Evolutionary conservation across 1,140 invertebrate species (phyloP), one percentile per base, ranked within the genome.

Genomic region (Diprion similis): DNA sequence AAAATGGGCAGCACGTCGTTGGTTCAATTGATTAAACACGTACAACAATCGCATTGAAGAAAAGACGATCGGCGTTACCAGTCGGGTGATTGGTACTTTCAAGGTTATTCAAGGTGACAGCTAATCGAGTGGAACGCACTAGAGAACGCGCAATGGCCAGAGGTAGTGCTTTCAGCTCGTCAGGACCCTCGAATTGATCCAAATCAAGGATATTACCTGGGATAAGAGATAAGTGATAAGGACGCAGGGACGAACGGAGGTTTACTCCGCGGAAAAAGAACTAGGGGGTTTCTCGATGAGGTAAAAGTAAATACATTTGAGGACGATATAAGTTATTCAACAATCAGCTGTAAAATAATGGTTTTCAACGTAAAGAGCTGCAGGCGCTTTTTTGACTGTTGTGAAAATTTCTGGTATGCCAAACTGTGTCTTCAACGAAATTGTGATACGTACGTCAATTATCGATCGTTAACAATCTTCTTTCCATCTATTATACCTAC

Each of bases 71-170:
- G 51, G 51, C n/a, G 4, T 59, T 59, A 59, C 51, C 51, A 10
- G 51, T 59, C 51, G 11, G 51, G 11, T 59, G 51, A 59, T 59
- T 59, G 51, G 51, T 59, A 59, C 51, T 59, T 59, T 59, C 51
- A 59, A 59, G 51, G 51, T 59, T 59, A 59, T 59, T 17, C 51
- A 59, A 59, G 51, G 51, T 59, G 51, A 59, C 51, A 17, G 51
- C 9, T 59, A 59, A 59, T 59, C 51, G 51, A 9, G n/a, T 59
- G 51, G 51, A 59, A 59, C 4, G 51, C n/a, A 59, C 11, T 59
- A 13, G 51, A 17, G 51, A 59, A 13, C 11, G 51, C 11, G n/a
- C 11, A 59, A 59, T 59, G 51, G 51, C 51, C 11, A 59, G n/a
- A 59, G 51, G 51, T 59, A 59, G 11, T 59, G 4, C 51, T 59